Conservation (phyloP, 2,888 invertebrate genomes). For the Ariolimax columbianus region DNA sequence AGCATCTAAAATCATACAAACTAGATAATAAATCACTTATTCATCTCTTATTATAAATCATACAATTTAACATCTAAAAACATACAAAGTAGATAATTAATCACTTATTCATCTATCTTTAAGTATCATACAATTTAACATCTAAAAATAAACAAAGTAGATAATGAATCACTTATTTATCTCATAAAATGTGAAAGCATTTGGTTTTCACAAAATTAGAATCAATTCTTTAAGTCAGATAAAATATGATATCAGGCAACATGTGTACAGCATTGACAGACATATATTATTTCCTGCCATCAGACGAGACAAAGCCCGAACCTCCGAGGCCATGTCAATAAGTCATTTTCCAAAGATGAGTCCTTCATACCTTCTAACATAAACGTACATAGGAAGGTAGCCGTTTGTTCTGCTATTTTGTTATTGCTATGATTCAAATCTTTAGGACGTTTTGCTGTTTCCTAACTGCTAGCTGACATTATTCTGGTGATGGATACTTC, state of each 20-base stretch:
- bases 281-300: not conserved
- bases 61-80: too few species aligned
- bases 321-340: slow-evolving; percentile 21
- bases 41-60: too few species aligned
- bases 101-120: too few species aligned
- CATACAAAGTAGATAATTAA: too few species aligned
- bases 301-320: not conserved
- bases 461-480: not conserved
- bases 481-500: not conserved
- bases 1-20: too few species aligned
- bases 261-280: not conserved
- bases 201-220: too few species aligned
- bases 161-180: too few species aligned
- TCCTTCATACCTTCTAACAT: not conserved
- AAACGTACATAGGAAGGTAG: not conserved
- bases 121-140: too few species aligned
- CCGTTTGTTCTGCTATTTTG: not conserved
- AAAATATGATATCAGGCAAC: not conserved
- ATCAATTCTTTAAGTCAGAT: too few species aligned
- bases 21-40: too few species aligned
- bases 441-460: not conserved
- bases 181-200: too few species aligned
- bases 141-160: too few species aligned
- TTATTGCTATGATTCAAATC: not conserved
- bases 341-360: slow-evolving; percentile 10